Evolutionary conservation across 2,113 vertebrate genomes (phyloP), one percentile per base, ranked within the genome.

Genomic region (Syngnathus typhle): DNA sequence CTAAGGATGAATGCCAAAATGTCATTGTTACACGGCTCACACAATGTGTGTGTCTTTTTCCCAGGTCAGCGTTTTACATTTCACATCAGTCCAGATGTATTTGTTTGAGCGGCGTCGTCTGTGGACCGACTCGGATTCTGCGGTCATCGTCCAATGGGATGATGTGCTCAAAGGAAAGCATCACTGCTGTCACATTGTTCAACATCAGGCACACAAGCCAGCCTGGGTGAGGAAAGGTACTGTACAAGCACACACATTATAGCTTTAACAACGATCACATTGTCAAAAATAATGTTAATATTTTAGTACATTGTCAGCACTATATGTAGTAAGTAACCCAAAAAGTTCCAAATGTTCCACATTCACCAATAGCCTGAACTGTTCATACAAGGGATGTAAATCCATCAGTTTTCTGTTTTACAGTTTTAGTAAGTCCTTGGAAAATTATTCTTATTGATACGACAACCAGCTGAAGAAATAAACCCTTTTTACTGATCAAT

Each of bases 201-300:
- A 80, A 49, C 91, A 95, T 69, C 86, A 49, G 36, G 85, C 83
- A 64, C 93, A 94, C 51, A 39, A 27, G 0, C 85, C 88, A 56
- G 85, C 89, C 6, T 93, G 93, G 94, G 91, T 95, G 59, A 89
- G 90, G 46, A 91, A 91, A 92, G 93, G 92, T 94, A 83, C 27
- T 27, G 68, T 75, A n/a, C 36, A 41, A 46, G 7, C 43, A 46
- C 36, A 32, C 16, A 21, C 11, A 44, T 36, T n/a, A 19, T 1
- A n/a, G 8, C 1, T 41, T 60, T 60, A 60, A 56, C 11, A 55
- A 27, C 5, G 21, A 11, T 55, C 52, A 55, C 9, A 55, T 23
- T 55, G 21, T 27, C 9, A 1, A 5, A 18, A 6, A 11, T 9
- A 11, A 43, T 13, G 41, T 16, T 19, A 5, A 7, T 21, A 32